Conservation (phyloP, 2,113 vertebrate species). For the Azemiops feae region DNA sequence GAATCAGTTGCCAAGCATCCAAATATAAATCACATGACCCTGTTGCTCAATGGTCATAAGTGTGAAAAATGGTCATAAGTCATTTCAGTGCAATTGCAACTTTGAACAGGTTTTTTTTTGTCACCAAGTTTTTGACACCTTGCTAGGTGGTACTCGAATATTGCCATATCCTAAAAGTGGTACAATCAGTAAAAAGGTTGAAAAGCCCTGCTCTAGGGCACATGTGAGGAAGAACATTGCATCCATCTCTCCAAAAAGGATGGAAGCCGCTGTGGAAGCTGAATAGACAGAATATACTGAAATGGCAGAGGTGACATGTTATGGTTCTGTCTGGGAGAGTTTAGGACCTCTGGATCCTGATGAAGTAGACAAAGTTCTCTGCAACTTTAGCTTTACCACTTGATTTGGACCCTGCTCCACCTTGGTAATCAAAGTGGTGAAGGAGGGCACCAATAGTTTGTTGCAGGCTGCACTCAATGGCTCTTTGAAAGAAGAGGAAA, state of each 20-base stretch:
- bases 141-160: no score
- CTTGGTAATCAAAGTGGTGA: neutral
- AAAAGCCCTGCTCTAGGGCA: neutral
- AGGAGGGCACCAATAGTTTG: neutral
- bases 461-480: neutral
- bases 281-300: neutral
- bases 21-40: no score
- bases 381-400: neutral
- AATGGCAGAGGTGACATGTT: neutral
- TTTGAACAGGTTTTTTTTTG: no score
- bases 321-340: neutral
- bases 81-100: no score
- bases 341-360: neutral
- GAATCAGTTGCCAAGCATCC: no score
- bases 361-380: neutral
- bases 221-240: neutral
- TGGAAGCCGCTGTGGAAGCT: neutral
- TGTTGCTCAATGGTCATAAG: no score
- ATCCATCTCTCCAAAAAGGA: neutral
- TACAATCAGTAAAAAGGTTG: no score
- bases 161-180: no score
- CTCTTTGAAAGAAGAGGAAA: neutral
- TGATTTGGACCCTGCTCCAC: neutral
- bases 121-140: no score
- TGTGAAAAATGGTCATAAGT: no score